A percentile compares a stretch with the other conserved stretches of the same genome.
Evolutionary conservation across 1,140 invertebrate species (phyloP).

Genomic region (Telenomus remus): DNA sequence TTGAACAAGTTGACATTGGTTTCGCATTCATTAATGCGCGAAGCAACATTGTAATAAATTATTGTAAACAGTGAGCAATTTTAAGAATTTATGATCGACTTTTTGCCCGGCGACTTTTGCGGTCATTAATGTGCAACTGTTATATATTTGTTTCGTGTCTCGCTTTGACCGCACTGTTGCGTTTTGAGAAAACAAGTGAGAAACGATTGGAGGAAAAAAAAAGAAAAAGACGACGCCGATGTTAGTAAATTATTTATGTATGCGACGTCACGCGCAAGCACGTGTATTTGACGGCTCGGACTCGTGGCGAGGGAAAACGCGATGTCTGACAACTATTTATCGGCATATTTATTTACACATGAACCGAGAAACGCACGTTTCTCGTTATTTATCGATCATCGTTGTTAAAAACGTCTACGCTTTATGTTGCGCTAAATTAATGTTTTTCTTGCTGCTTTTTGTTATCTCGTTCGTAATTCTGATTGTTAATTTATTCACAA

Average conservation of each 20-base stretch:
- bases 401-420: constrained; percentile 29
- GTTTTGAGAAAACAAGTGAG: constrained; percentile 17
- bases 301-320: constrained; percentile 28
- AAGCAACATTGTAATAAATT: constrained; percentile 50
- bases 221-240: neutral
- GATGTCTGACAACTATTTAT: constrained; percentile 39
- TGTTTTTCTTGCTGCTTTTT: neutral
- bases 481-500: constrained; percentile 1
- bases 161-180: constrained; percentile 16
- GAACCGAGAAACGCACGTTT: constrained; percentile 24
- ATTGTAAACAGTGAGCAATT: constrained; percentile 35
- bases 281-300: constrained; percentile 49
- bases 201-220: neutral
- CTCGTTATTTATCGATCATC: constrained; percentile 48
- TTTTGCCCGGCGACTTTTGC: constrained; percentile 18
- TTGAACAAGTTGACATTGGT: constrained; percentile 36
- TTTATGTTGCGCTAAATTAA: neutral
- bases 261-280: constrained; percentile 45
- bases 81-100: constrained; percentile 50
- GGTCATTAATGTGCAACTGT: constrained; percentile 28
- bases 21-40: constrained; percentile 33
- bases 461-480: neutral
- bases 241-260: constrained; percentile 54
- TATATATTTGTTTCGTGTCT: constrained; percentile 45
- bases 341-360: constrained; percentile 51